Evolutionary conservation across 2,888 invertebrate genomes (phyloP).

Genomic region (Drosophila buzzatii): DNA sequence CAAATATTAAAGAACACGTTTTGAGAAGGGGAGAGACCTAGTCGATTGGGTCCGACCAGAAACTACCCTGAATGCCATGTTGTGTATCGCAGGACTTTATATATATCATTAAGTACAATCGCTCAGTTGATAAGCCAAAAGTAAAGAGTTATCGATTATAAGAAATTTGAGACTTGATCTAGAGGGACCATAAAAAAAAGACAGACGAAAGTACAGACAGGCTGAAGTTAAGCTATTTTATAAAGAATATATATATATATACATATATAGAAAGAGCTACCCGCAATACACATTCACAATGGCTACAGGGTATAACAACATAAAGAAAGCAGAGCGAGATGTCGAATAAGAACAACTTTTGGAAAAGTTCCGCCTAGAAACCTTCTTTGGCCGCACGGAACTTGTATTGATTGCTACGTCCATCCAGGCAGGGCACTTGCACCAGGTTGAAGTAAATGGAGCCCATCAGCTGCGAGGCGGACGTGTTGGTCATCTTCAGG

Average conservation of each 20-base stretch:
- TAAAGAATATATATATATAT: neutral
- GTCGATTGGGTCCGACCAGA: neutral
- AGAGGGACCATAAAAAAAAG: too few species aligned
- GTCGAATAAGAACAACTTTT: neutral
- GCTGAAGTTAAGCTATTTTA: neutral
- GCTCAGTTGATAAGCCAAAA: neutral
- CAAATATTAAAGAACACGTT: neutral
- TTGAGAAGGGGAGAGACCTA: neutral
- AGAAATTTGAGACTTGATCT: neutral
- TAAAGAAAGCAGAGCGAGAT: neutral
- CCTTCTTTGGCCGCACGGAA: conserved; percentile 84
- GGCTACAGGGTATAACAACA: conserved; percentile 1
- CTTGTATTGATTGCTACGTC: conserved; percentile 73
- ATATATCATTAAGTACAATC: neutral
- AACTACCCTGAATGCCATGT: neutral
- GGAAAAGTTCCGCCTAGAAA: conserved; percentile 58
- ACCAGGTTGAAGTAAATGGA: conserved; percentile 94
- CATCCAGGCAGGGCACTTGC: conserved; percentile 86
- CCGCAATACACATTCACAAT: neutral
- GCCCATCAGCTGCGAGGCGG: conserved; percentile 91
- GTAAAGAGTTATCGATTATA: neutral
- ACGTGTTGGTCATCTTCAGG: conserved; percentile 90
- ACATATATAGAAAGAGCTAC: neutral
- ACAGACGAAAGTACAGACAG: neutral
- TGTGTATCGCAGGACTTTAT: neutral